Evolutionary conservation across 2,113 vertebrate genomes (phyloP), one percentile per base, ranked within the genome.

Genomic region (Austrofundulus limnaeus): DNA sequence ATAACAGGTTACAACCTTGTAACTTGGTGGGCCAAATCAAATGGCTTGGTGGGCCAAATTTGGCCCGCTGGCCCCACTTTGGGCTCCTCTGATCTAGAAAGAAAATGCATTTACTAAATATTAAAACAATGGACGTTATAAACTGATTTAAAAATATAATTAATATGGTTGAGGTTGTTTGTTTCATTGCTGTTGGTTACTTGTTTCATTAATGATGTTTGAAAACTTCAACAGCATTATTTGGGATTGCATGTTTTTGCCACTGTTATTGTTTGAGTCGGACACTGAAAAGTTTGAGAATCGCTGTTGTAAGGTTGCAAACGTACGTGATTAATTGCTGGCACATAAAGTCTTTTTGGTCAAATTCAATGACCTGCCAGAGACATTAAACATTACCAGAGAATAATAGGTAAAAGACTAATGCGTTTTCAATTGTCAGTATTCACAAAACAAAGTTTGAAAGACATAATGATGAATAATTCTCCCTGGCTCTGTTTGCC

Each of bases 381-480:
- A 57, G 65, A 76, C 20, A 71, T 87, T 85, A 88, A 88, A 84
- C 71, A 88, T 88, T 87, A 80, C 78, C 78, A 66, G 25, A 16
- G 47, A 82, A 62, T 78, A 73, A 76, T 74, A 80, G 69, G 24
- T 53, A 59, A 84, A 39, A 71, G 51, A 71, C 80, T 70, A 73
- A 78, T 68, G 64, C 42, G 52, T 55, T 85, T 81, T 90, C 31
- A 82, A 88, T 84, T 87, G 85, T 54, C 55, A 34, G 43, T 50
- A 25, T 69, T 72, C 70, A 70, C 80, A 64, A 85, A 88, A 76
- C 75, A 4, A 67, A 81, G 53, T 75, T 72, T 79, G 76, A 85
- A 80, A 70, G 37, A 73, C 70, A 67, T 41, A 23, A 45, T 52
- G 67, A 78, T 90, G 83, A 89, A 74, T 87, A 78, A 88, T 85